These are phyloP conservation scores for Agriotes lineatus DNA, from an alignment of 2,888 invertebrate genomes.

Conservation along the genomic window DNA sequence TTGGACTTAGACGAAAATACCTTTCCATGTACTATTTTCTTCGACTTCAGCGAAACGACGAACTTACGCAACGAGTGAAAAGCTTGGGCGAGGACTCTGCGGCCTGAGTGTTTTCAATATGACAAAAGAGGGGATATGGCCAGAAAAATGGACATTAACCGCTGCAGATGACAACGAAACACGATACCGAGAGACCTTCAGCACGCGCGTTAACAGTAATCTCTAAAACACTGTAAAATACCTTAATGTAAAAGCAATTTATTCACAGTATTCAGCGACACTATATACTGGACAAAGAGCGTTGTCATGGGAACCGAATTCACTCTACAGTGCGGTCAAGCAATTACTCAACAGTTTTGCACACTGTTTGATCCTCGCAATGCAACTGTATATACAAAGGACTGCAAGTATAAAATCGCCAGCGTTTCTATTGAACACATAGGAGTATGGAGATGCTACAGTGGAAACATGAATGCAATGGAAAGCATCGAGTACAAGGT, in stretches of 20 bases:
- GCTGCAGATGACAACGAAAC: constrained; percentile 4
- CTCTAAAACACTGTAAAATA: too few relatives aligned
- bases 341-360: constrained; percentile 34
- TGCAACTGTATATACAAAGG: constrained; percentile 19
- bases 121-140: not conserved
- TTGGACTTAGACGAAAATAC: not conserved
- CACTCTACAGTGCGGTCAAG: not conserved
- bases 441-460: constrained; percentile 44
- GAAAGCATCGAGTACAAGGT: constrained; percentile 39
- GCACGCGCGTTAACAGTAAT: constrained; percentile 3
- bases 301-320: not conserved
- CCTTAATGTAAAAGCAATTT: too few relatives aligned
- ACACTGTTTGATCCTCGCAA: constrained; percentile 41
- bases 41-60: too few relatives aligned
- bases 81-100: constrained; percentile 17
- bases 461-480: constrained; percentile 32
- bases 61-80: too few relatives aligned
- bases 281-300: not conserved
- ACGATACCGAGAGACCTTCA: not conserved
- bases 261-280: too few relatives aligned
- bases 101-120: constrained; percentile 11
- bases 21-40: not conserved
- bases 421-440: constrained; percentile 19
- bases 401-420: constrained; percentile 14
- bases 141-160: not conserved